phyloP scores from a whole-genome alignment of 2,797 vertebrate genomes.

The Cryptoprocta ferox region DNA sequence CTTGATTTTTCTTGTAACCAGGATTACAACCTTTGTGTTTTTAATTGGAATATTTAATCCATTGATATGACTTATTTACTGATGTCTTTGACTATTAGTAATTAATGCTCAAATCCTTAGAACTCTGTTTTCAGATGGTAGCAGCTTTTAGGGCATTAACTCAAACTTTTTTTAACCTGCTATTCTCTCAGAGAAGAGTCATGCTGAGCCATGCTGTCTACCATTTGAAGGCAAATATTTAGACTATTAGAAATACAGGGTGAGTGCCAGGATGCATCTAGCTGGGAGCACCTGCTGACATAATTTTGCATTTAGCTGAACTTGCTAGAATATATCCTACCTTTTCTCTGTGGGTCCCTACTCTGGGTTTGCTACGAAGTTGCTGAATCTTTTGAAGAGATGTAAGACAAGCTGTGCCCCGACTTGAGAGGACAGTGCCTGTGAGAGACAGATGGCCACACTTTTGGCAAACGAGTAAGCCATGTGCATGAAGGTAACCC shows the following conservation, averaged over 20 bases:
- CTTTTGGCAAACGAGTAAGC: background rate
- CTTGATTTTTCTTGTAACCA: background rate
- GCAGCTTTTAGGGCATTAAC: background rate
- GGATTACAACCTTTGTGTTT: background rate
- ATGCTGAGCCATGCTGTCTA: background rate
- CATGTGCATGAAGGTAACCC: background rate
- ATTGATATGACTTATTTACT: background rate
- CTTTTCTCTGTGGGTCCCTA: background rate
- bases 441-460: background rate
- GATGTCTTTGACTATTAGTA: background rate
- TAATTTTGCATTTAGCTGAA: slow-evolving; percentile 49
- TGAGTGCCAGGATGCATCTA: background rate
- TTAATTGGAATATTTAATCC: background rate
- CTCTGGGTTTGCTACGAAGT: background rate
- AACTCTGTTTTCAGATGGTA: background rate
- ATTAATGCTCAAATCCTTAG: background rate
- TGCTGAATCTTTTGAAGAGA: slow-evolving; percentile 33
- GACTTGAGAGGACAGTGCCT: background rate
- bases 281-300: slow-evolving; percentile 23
- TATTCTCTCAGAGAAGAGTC: background rate
- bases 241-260: background rate
- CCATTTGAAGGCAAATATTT: slow-evolving; percentile 35
- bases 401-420: background rate
- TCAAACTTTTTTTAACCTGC: background rate
- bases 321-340: background rate